A percentile compares a stretch with the other conserved stretches of the same genome.
These are phyloP conservation scores for Coenonympha arcania DNA, from an alignment of 2,888 invertebrate genomes.

Conservation along the genomic window DNA sequence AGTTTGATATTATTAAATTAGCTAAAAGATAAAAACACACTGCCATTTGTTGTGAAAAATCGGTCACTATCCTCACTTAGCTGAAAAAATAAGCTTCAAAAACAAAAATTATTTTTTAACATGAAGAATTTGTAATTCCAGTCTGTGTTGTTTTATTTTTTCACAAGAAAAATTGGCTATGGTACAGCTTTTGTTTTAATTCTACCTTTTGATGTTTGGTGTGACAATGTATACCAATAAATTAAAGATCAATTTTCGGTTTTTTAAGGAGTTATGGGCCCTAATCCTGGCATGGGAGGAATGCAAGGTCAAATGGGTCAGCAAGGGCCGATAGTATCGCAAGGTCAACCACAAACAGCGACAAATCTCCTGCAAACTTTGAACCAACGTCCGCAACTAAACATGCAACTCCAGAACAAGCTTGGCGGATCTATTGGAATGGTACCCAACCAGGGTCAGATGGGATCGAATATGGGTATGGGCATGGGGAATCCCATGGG, in stretches of 20 bases:
- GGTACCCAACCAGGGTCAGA: constrained; percentile 71
- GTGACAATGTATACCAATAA: too few species aligned
- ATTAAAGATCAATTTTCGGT: too few species aligned
- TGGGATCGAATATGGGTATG: constrained; percentile 67
- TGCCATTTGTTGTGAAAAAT: too few species aligned
- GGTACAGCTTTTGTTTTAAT: background rate
- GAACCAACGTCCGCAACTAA: constrained; percentile 78
- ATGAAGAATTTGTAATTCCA: too few species aligned
- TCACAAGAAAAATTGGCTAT: background rate
- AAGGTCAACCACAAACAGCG: constrained; percentile 74
- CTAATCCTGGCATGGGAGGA: constrained; percentile 54
- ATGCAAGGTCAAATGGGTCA: constrained; percentile 66
- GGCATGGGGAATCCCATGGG: constrained; percentile 68
- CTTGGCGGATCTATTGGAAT: constrained; percentile 72
- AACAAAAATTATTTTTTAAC: too few species aligned
- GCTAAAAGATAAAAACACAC: too few species aligned
- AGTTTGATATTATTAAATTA: too few species aligned
- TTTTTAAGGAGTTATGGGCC: constrained; percentile 41
- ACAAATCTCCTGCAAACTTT: constrained; percentile 83
- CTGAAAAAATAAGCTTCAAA: too few species aligned
- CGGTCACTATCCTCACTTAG: too few species aligned
- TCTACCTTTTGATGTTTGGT: background rate
- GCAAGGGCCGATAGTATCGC: constrained; percentile 63
- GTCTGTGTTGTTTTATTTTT: too few species aligned
- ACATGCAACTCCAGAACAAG: constrained; percentile 76